Base-by-base conservation (phyloP, 2,888 invertebrate genomes). In the Anodontia alba region DNA sequence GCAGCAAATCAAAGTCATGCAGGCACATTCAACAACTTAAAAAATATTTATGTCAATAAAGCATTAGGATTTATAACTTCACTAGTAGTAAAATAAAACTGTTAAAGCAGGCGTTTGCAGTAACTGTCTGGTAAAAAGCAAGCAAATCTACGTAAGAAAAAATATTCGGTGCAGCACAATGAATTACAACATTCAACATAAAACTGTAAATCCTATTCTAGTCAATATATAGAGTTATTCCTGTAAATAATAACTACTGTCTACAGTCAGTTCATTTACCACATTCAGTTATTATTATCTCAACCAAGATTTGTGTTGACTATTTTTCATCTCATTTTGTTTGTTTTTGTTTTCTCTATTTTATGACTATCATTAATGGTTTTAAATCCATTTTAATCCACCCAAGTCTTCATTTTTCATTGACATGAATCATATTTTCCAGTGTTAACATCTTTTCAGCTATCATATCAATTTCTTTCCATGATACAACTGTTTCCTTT, bases 1-100 rank as follows among this genome's bases (percentile, higher is more conserved):
- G 5, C 62, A 62, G 62, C 62, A 62, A 62, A 7, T 62, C 62
- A 62, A 62, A 62, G 62, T 62, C 62, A 62, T 62, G 62, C 62
- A 62, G 33, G 62, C 62, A 20, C 33, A 20, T 54, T n/a, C 12
- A 54, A 54, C 5, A 54, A 46, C 46, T 23, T 54, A 54, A 26
- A 26, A 26, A 54, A 7, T 54, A 15, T 26, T 5, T 33, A 62
- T 33, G 62, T 62, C 62, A 62, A 62, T 62, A 33, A 62, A 62
- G 62, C 62, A 23, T 62, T 62, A 62, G 62, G 33, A 62, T 20
- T 23, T 29, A 54, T 54, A 26, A 54, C 5, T 31, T 33, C 62
- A 33, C 33, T 62, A 62, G 23, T 62, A 62, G 23, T 62, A 33
- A 54, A 54, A 62, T 33, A 62, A 38, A 62, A 62, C 33, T 31